A percentile compares a stretch with the other conserved stretches of the same genome.
Conservation (phyloP, 2,113 vertebrate genomes). For the Cygnus buccinator region DNA sequence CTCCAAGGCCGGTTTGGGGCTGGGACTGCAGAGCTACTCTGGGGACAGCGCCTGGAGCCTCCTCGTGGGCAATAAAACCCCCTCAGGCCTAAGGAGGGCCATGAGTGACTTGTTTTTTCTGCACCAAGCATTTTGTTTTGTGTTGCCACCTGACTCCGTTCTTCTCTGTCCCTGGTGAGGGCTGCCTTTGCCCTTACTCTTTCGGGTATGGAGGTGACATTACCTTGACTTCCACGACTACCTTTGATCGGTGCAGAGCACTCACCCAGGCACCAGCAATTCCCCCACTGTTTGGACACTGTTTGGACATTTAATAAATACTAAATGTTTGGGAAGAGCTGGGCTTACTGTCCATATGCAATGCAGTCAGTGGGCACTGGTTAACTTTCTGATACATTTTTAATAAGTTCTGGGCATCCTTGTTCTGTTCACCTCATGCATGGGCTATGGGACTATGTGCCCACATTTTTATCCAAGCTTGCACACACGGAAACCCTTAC, state of each 20-base stretch:
- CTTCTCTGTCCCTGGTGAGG: background rate
- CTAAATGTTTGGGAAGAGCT: background rate
- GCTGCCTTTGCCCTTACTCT: background rate
- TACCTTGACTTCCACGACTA: background rate
- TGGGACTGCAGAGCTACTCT: background rate
- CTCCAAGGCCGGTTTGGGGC: accelerated
- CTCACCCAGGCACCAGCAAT: background rate
- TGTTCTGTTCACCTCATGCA: background rate
- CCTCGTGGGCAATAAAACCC: accelerated
- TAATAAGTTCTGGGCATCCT: background rate
- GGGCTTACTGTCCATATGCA: background rate
- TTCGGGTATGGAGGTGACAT: background rate
- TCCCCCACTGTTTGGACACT: background rate
- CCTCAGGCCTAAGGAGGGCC: background rate
- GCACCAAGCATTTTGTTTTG: background rate
- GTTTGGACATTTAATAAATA: background rate
- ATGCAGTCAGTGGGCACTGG: background rate
- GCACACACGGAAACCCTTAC: background rate
- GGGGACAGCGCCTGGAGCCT: background rate
- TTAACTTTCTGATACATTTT: background rate
- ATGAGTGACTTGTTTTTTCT: accelerated
- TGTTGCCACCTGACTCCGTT: background rate
- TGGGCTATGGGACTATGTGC: background rate
- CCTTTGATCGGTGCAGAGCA: background rate
- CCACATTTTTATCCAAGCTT: background rate